phyloP scores from a whole-genome alignment of 2,113 vertebrate genomes.

The Gobius niger region DNA sequence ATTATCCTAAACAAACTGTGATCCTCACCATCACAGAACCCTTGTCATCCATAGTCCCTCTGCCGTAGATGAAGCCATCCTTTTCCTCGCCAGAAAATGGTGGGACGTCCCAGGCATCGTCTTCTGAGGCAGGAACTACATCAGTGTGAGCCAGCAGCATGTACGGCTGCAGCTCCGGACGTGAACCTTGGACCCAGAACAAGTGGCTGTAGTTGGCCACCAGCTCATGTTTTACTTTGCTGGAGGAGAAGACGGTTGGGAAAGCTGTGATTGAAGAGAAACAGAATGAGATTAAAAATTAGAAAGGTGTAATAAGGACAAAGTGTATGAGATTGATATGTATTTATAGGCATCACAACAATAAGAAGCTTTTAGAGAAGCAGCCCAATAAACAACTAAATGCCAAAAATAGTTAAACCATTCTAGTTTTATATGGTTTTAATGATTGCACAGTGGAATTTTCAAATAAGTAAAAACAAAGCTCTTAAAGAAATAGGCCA shows the following conservation, averaged over 20 bases:
- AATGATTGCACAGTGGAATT: too few species aligned
- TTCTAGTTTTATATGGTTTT: too few species aligned
- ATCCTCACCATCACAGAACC: conserved; percentile 82
- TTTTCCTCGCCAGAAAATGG: conserved; percentile 90
- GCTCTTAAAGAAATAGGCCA: too few species aligned
- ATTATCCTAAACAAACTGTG: not conserved
- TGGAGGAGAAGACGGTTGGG: conserved; percentile 86
- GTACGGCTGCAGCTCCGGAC: conserved; percentile 81
- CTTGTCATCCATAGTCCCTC: conserved; percentile 93
- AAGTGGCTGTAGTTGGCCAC: conserved; percentile 90
- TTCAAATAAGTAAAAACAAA: too few species aligned
- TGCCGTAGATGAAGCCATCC: conserved; percentile 90
- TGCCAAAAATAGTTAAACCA: too few species aligned
- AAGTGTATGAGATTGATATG: not conserved
- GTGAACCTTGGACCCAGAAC: conserved; percentile 81
- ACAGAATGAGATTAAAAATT: not conserved
- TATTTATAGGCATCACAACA: too few species aligned
- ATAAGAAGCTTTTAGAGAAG: too few species aligned
- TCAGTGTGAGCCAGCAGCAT: conserved; percentile 92
- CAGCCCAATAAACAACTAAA: too few species aligned
- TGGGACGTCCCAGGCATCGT: conserved; percentile 86
- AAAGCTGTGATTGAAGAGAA: conserved; percentile 77
- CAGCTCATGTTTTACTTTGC: conserved; percentile 84
- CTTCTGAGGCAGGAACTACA: conserved; percentile 86
- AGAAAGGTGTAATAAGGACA: not conserved